Evolutionary conservation across 2,113 vertebrate species (phyloP), one percentile per base, ranked within the genome.

Genomic region (Electrona antarctica): DNA sequence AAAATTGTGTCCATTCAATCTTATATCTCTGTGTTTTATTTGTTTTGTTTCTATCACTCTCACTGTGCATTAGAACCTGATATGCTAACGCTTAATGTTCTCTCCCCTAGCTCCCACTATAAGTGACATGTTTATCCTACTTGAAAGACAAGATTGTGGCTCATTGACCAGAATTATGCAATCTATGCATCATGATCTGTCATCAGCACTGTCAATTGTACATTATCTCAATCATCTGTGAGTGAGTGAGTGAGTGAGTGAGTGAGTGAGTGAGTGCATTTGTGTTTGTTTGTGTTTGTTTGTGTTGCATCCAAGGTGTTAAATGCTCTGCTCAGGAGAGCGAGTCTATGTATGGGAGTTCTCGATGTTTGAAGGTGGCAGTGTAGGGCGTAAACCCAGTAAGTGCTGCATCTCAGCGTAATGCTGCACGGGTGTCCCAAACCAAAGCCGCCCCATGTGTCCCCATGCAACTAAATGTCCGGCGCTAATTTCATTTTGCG

Each of bases 401-500:
- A 0, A 11, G 15, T 9, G 1, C 51, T 11, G 45, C 63, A 15
- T 58, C 28, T 61, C 14, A 29, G 56, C 33, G 33, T 41, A 41
- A 41, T 41, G 33, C 33, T 41, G 33, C 33, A 41, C 33, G 33
- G 33, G 33, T 41, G 33, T 41, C 33, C 12, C 7, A 21, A 49
- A 13, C 49, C 45, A n/a, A 29, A 51, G 52, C 55, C 21, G 10
- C 14, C 54, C 21, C 21, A 21, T 21, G 54, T 3, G 47, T 76
- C 58, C 62, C 9, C 63, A 12, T 14, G 78, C 63, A 57, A 28
- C 46, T 3, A 15, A 63, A 67, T 9, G 12, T 7, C 9, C 0
- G 0, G 46, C 45, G 67, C 79, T 73, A 76, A 76, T 85, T 84
- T 84, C 21, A 71, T 60, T 83, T 78, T 74, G 70, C n/a, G 9